A percentile compares a stretch with the other conserved stretches of the same genome.
Evolutionary conservation across 2,797 vertebrate species (phyloP).

Genomic region (Holocentrus rufus): DNA sequence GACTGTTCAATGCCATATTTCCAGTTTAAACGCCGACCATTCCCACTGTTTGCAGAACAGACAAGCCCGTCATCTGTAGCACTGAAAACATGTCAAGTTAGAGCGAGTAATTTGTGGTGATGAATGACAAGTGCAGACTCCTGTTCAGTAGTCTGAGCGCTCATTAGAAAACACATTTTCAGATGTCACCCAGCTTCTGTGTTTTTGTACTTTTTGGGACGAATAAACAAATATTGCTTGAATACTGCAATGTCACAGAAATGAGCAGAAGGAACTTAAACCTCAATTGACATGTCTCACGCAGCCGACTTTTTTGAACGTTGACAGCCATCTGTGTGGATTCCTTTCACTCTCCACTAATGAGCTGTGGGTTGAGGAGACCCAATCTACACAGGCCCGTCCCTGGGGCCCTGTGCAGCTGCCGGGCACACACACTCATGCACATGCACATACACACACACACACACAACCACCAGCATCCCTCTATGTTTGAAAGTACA

Average conservation of each 20-base stretch:
- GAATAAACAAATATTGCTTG: constrained; percentile 83
- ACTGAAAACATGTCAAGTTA: constrained; percentile 82
- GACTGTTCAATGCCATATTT: constrained; percentile 75
- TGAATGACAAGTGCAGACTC: constrained; percentile 86
- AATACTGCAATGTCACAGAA: constrained; percentile 85
- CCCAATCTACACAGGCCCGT: constrained; percentile 83
- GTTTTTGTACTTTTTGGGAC: constrained; percentile 77
- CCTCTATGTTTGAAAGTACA: constrained; percentile 66
- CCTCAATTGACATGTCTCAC: constrained; percentile 86
- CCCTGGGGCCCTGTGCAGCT: constrained; percentile 85
- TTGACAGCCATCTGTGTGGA: constrained; percentile 89
- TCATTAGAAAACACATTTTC: constrained; percentile 88
- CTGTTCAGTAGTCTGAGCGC: constrained; percentile 81
- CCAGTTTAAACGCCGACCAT: constrained; percentile 70
- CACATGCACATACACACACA: constrained; percentile 36
- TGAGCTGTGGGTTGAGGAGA: constrained; percentile 84
- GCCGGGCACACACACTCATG: constrained; percentile 73
- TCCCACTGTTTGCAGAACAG: constrained; percentile 81
- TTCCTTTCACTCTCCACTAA: constrained; percentile 86
- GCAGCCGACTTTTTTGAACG: constrained; percentile 82
- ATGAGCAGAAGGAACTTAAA: constrained; percentile 85
- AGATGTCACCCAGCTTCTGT: constrained; percentile 79
- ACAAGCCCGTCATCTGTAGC: constrained; percentile 81
- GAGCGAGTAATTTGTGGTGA: constrained; percentile 84
- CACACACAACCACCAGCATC: constrained; percentile 65